Percentiles rank a stretch among this genome's conserved stretches.
Evolutionary conservation across 2,888 invertebrate genomes (phyloP).

Genomic region (Muschampia plurimacula): DNA sequence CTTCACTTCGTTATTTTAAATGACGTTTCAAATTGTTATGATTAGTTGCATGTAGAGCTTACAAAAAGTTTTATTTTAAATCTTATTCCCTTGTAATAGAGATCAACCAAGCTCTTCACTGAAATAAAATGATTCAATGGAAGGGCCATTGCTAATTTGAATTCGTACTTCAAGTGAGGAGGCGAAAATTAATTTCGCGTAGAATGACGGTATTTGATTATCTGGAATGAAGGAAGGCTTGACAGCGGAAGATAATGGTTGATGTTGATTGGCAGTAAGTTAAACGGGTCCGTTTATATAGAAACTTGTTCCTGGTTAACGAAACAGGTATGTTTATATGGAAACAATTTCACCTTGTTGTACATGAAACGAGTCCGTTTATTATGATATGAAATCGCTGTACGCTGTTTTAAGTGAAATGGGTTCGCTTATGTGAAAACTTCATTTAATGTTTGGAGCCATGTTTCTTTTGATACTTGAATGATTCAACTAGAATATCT

Average conservation of each 20-base stretch:
- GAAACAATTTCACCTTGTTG: not conserved
- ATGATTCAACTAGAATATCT: no score
- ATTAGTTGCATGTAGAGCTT: constrained; percentile 7
- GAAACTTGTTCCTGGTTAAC: not conserved
- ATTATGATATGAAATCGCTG: no score
- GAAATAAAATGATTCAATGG: constrained; percentile 2
- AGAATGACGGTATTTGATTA: constrained; percentile 19
- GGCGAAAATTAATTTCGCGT: constrained; percentile 29
- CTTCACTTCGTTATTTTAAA: not conserved
- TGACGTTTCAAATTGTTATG: constrained; percentile 8
- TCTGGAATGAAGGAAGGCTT: constrained; percentile 20
- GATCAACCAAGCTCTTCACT: not conserved
- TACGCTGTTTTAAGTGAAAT: not conserved
- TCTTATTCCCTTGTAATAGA: constrained; percentile 9
- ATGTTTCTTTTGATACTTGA: no score
- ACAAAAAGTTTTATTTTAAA: not conserved
- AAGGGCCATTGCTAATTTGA: constrained; percentile 17
- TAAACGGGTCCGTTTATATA: not conserved
- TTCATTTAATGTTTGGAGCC: no score
- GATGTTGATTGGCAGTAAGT: constrained; percentile 4
- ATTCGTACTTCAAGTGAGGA: constrained; percentile 15
- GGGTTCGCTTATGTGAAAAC: no score
- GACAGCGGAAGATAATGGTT: constrained; percentile 18
- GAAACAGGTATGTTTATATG: not conserved
- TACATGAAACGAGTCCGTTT: not conserved